A percentile compares a stretch with the other conserved stretches of the same genome.
These are phyloP conservation scores for Nymphicus hollandicus DNA, from an alignment of 2,113 vertebrate genomes.

Conservation along the genomic window DNA sequence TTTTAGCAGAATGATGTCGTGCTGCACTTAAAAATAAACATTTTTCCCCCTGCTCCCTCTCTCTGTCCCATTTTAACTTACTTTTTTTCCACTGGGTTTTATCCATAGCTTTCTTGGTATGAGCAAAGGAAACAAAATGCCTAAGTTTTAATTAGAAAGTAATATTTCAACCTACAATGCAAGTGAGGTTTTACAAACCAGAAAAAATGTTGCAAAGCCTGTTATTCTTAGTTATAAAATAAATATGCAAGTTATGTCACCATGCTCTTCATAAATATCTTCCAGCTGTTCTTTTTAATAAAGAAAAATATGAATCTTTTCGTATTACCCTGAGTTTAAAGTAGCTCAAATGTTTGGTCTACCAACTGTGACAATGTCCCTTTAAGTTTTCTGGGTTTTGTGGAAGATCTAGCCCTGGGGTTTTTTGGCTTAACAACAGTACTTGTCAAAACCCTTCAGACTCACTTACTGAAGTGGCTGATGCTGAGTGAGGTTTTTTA, in stretches of 20 bases:
- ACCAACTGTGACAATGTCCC: conserved; percentile 38
- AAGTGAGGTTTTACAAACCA: not conserved
- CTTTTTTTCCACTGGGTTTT: not conserved
- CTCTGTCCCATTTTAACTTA: conserved; percentile 45
- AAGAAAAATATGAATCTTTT: not conserved
- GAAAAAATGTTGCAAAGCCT: not conserved
- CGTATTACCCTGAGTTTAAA: not conserved
- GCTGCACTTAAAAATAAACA: conserved; percentile 56
- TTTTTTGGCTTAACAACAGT: conserved; percentile 53
- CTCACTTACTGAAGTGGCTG: conserved; percentile 31
- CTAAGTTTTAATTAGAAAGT: not conserved
- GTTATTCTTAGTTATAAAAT: conserved; percentile 24
- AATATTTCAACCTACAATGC: conserved; percentile 19
- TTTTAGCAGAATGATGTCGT: conserved; percentile 62
- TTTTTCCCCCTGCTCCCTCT: not conserved
- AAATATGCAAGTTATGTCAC: not conserved
- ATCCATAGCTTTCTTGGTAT: not conserved
- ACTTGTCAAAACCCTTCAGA: conserved; percentile 56
- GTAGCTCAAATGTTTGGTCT: conserved; percentile 43
- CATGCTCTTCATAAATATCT: not conserved
- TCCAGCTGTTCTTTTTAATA: conserved; percentile 31
- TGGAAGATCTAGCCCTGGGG: conserved; percentile 30
- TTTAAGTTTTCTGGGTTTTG: conserved; percentile 40
- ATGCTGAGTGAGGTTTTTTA: not conserved
- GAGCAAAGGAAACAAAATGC: not conserved